These are phyloP conservation scores for Actenoides lindsayi DNA, from an alignment of 2,113 vertebrate species.

Conservation along the genomic window DNA sequence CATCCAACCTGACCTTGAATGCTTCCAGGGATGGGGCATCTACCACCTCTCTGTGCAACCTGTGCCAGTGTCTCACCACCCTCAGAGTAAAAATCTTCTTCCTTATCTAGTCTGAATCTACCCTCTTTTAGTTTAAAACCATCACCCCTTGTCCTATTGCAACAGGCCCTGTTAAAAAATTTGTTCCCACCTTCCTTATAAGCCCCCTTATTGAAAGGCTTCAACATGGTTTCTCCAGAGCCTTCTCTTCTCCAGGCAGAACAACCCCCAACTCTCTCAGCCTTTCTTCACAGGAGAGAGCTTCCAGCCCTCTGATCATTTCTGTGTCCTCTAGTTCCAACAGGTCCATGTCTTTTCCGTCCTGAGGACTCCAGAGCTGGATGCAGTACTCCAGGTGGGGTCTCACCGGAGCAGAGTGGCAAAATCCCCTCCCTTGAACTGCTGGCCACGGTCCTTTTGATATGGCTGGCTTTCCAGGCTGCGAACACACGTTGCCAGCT, in stretches of 20 bases:
- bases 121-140: not conserved
- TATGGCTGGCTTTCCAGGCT: not conserved
- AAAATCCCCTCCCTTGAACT: not conserved
- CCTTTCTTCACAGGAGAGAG: not conserved
- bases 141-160: not conserved
- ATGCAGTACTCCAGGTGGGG: not conserved
- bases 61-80: not conserved
- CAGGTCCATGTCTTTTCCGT: not conserved
- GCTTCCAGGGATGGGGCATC: not conserved
- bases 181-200: not conserved
- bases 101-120: not conserved
- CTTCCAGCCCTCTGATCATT: not conserved
- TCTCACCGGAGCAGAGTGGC: not conserved
- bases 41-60: not conserved
- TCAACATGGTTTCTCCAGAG: not conserved
- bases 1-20: not conserved
- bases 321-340: not conserved
- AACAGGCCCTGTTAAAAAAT: not conserved
- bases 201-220: not conserved
- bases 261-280: not conserved
- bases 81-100: not conserved
- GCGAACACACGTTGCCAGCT: rapidly evolving
- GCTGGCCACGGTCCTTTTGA: not conserved
- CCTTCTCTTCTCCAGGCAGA: not conserved
- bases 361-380: not conserved